Percentiles rank a stretch among this genome's conserved stretches.
Conservation (phyloP, 2,888 invertebrate species). For the Halictus ligatus region DNA sequence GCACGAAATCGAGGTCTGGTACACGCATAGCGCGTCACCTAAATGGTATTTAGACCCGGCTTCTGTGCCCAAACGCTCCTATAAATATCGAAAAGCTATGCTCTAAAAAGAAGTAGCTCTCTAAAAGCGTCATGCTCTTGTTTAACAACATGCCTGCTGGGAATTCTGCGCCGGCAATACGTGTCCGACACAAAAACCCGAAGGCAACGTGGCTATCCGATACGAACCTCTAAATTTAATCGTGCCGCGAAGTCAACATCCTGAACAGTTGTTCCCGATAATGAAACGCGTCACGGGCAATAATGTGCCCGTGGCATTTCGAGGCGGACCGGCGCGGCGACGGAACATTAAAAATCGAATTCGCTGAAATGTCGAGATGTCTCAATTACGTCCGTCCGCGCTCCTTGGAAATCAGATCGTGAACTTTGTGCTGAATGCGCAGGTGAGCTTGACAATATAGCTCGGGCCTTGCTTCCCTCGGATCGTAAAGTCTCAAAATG, state of each 20-base stretch:
- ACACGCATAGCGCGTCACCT: constrained; percentile 46
- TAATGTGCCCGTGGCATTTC: constrained; percentile 16
- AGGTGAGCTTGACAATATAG: background rate
- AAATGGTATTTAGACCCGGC: constrained; percentile 39
- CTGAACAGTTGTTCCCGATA: background rate
- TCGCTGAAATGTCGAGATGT: constrained; percentile 22
- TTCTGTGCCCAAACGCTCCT: constrained; percentile 32
- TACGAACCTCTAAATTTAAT: constrained; percentile 11
- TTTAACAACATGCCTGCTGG: background rate
- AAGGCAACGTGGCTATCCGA: background rate
- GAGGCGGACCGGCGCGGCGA: background rate
- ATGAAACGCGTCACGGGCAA: background rate
- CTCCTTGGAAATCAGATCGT: background rate
- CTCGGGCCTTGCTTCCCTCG: background rate
- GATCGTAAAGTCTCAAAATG: background rate
- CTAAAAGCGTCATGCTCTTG: background rate
- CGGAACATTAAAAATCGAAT: constrained; percentile 12
- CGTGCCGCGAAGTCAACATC: background rate
- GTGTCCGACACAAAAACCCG: background rate
- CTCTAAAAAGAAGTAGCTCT: constrained; percentile 21
- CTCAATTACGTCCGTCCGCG: background rate
- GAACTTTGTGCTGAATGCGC: background rate
- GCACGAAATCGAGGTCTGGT: constrained; percentile 45
- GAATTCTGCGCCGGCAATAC: background rate
- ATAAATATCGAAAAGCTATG: constrained; percentile 42